Conservation (phyloP, 2,888 invertebrate genomes). For the Schrankia costaestrigalis region DNA sequence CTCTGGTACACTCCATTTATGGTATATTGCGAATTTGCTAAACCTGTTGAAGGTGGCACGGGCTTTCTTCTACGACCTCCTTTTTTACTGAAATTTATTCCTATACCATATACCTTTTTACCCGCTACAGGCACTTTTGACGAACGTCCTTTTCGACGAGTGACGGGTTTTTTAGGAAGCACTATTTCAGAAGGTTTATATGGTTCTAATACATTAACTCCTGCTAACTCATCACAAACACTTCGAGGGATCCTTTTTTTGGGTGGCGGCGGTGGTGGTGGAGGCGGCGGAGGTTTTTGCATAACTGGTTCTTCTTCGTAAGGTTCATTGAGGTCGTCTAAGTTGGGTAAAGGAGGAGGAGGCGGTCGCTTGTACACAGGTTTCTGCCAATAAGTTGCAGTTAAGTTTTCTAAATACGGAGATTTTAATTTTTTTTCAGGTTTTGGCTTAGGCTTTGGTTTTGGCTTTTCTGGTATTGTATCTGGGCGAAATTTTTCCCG, state of each 20-base stretch:
- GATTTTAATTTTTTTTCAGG: conserved; percentile 40
- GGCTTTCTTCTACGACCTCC: conserved; percentile 37
- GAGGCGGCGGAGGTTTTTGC: conserved; percentile 48
- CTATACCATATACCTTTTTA: conserved; percentile 55
- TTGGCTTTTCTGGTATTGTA: conserved; percentile 15
- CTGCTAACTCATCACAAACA: conserved; percentile 61
- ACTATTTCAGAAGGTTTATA: conserved; percentile 22
- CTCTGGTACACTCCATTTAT: conserved; percentile 57
- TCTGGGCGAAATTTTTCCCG: conserved; percentile 52
- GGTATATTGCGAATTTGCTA: conserved; percentile 51
- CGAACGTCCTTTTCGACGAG: conserved; percentile 31
- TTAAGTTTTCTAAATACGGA: conserved; percentile 60
- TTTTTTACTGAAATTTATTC: conserved; percentile 16
- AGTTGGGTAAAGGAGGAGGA: conserved; percentile 58
- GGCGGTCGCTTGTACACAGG: conserved; percentile 34
- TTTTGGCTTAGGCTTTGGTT: conserved; percentile 41
- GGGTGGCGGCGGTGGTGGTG: conserved; percentile 61
- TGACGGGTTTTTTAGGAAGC: background rate
- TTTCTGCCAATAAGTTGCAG: conserved; percentile 47
- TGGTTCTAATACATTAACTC: conserved; percentile 42
- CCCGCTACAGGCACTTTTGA: conserved; percentile 41
- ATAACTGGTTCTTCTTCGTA: conserved; percentile 52
- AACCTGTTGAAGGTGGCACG: conserved; percentile 49
- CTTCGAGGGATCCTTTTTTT: conserved; percentile 52
- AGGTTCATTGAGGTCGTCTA: conserved; percentile 58